Percentiles rank a stretch among this genome's conserved stretches.
phyloP scores from a whole-genome alignment of 2,888 invertebrate species.

The Strigamia maritima region DNA sequence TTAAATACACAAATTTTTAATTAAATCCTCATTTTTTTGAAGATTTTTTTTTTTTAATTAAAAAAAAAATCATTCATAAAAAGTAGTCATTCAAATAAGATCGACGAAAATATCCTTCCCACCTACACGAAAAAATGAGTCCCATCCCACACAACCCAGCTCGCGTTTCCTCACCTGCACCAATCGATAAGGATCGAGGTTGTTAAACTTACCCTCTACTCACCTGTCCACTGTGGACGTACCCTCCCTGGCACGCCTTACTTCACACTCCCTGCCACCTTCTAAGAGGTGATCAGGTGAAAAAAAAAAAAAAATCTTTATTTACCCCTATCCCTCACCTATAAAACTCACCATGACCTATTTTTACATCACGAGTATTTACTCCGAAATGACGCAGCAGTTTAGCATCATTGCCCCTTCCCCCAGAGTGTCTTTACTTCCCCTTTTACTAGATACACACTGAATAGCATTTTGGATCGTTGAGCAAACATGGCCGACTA shows the following conservation, averaged over 20 bases:
- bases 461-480: neutral
- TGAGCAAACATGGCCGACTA: neutral
- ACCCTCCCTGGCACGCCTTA: conserved; percentile 1
- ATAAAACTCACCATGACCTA: neutral
- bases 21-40: too few relatives aligned
- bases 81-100: neutral
- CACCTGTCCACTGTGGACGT: conserved; percentile 17
- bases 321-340: neutral
- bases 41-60: neutral
- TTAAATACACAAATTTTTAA: too few relatives aligned
- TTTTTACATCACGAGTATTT: neutral
- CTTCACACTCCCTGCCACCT: conserved; percentile 7
- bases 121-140: conserved; percentile 16
- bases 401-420: neutral
- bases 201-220: conserved; percentile 15
- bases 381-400: neutral
- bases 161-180: conserved; percentile 20
- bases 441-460: neutral
- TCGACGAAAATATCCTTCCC: neutral
- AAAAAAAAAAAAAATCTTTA: neutral
- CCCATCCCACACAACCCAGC: conserved; percentile 5
- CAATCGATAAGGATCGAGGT: conserved; percentile 23
- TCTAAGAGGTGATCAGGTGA: neutral
- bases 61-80: neutral
- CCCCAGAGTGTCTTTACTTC: neutral